A percentile compares a stretch with the other conserved stretches of the same genome.
These are phyloP conservation scores for Hippoglossus stenolepis DNA, from an alignment of 2,113 vertebrate species.

Conservation along the genomic window DNA sequence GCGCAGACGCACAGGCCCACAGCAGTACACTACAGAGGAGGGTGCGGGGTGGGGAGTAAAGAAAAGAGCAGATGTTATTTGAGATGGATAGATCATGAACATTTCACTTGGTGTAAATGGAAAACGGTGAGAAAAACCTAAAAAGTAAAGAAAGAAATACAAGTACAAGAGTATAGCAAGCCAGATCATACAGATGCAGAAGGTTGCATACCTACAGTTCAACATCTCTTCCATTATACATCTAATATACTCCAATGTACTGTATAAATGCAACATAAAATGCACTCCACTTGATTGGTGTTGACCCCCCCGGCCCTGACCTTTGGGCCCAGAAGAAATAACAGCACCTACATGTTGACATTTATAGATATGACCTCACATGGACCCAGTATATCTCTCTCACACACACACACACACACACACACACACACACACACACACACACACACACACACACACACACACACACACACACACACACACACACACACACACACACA, in stretches of 20 bases:
- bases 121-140: neutral
- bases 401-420: neutral
- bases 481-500: neutral
- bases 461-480: constrained; percentile 4
- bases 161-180: neutral
- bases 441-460: constrained; percentile 6
- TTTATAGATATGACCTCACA: constrained; percentile 64
- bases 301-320: constrained; percentile 45
- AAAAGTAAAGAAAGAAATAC: too few species aligned
- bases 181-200: neutral
- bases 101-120: neutral
- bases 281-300: constrained; percentile 57
- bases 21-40: constrained; percentile 92
- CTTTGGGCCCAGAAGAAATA: constrained; percentile 42
- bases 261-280: constrained; percentile 47
- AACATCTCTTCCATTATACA: constrained; percentile 26
- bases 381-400: constrained; percentile 28
- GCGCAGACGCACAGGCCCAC: constrained; percentile 90
- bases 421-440: neutral
- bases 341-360: constrained; percentile 42
- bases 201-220: neutral
- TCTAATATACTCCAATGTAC: constrained; percentile 30
- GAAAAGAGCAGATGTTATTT: constrained; percentile 63
- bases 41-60: constrained; percentile 41
- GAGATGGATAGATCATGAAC: constrained; percentile 16